phyloP scores from a whole-genome alignment of 2,888 invertebrate species.

The Tetrapedia diversipes region DNA sequence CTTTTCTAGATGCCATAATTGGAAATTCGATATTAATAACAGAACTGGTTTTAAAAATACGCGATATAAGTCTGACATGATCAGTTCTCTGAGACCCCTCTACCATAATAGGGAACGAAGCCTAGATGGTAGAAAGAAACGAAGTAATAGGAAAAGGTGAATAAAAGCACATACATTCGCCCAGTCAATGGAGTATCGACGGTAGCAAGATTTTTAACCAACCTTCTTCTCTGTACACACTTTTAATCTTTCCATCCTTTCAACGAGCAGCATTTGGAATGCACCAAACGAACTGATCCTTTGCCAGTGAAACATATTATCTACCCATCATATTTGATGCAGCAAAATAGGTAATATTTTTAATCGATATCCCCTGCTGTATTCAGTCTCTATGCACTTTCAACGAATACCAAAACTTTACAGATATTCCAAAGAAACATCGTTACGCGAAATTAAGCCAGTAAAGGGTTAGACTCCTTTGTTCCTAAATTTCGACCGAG shows the following conservation, averaged over 20 bases:
- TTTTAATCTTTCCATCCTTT: background rate
- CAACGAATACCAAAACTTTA: too few species aligned
- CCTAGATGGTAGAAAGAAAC: background rate
- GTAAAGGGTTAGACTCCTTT: background rate
- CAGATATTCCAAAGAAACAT: too few species aligned
- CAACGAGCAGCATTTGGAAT: background rate
- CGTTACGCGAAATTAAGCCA: background rate
- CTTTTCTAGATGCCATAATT: too few species aligned
- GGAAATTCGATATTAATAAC: too few species aligned
- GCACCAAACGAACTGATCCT: background rate
- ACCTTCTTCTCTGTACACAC: background rate
- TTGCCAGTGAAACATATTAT: background rate
- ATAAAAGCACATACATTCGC: background rate
- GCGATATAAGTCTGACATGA: background rate
- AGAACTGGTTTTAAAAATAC: too few species aligned
- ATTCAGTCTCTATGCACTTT: too few species aligned
- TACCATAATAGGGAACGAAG: background rate
- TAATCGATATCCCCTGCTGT: too few species aligned
- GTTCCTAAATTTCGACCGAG: background rate
- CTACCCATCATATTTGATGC: background rate
- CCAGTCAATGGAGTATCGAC: constrained; percentile 25
- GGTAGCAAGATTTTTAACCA: background rate
- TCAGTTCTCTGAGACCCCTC: too few species aligned
- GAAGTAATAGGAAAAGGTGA: background rate
- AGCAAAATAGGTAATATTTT: background rate